These are phyloP conservation scores for Spongia lamella DNA, from an alignment of 37 sponge, comb jelly and placozoan species.

Conservation along the genomic window DNA sequence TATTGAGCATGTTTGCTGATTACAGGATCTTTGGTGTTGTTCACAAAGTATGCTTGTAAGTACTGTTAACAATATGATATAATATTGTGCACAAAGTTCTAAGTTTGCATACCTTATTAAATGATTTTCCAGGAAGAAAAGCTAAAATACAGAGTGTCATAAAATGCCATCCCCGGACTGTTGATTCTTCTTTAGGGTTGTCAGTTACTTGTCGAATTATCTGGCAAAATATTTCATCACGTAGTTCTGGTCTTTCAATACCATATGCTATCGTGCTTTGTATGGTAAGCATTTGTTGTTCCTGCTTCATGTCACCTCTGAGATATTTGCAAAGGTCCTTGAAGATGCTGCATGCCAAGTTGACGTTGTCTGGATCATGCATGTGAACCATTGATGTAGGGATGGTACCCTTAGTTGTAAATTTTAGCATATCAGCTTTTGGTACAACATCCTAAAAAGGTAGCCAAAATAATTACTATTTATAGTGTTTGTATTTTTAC, in stretches of 20 bases:
- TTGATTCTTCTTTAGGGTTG: slow-evolving; percentile 78
- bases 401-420: slow-evolving; percentile 58
- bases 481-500: neutral
- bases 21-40: slow-evolving; percentile 22
- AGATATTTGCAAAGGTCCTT: slow-evolving; percentile 88
- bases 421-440: slow-evolving; percentile 83
- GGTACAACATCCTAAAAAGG: slow-evolving; percentile 69
- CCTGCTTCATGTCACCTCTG: slow-evolving; percentile 76
- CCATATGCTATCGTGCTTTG: slow-evolving; percentile 94
- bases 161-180: slow-evolving; percentile 82
- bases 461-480: neutral
- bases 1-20: slow-evolving; percentile 62
- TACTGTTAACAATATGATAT: slow-evolving; percentile 42
- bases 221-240: slow-evolving; percentile 95
- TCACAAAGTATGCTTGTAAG: slow-evolving; percentile 81
- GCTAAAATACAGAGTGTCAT: slow-evolving; percentile 84
- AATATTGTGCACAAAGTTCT: neutral
- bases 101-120: slow-evolving; percentile 77
- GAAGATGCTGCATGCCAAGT: slow-evolving; percentile 91
- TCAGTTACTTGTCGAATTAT: slow-evolving; percentile 87
- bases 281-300: slow-evolving; percentile 79
- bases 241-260: slow-evolving; percentile 85
- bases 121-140: slow-evolving; percentile 83
- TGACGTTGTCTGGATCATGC: slow-evolving; percentile 96
- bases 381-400: slow-evolving; percentile 94